A percentile compares a stretch with the other conserved stretches of the same genome.
These are phyloP conservation scores for Conus ventricosus DNA, from an alignment of 1,140 invertebrate genomes.

Conservation along the genomic window DNA sequence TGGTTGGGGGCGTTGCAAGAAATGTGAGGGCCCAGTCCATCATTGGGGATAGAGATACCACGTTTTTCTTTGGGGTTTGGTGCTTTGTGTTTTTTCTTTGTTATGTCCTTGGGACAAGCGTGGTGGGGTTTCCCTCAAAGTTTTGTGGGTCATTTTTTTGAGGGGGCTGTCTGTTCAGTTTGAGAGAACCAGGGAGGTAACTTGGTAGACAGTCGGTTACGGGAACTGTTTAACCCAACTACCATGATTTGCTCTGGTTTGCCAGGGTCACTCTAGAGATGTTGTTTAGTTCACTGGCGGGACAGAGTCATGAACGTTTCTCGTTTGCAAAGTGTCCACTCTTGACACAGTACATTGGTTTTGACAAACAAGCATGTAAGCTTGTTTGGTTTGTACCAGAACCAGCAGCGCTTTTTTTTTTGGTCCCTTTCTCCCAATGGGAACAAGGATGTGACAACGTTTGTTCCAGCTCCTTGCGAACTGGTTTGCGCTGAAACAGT, in stretches of 20 bases:
- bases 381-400: background rate
- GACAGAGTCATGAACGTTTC: background rate
- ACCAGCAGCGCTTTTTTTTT: background rate
- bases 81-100: too few species aligned
- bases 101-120: too few species aligned
- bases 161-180: too few species aligned
- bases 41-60: too few species aligned
- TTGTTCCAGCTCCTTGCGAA: conserved; percentile 1
- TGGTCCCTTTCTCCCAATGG: background rate
- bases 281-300: background rate
- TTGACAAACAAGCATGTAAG: background rate
- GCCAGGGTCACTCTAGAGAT: background rate
- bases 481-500: background rate
- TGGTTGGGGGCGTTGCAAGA: too few species aligned
- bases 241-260: background rate
- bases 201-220: background rate
- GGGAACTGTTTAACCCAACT: background rate
- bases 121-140: too few species aligned
- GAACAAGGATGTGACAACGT: background rate
- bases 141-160: too few species aligned
- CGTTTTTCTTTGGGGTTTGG: too few species aligned
- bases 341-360: background rate
- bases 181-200: too few species aligned
- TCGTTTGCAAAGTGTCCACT: background rate
- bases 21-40: too few species aligned